Evolutionary conservation across 2,113 vertebrate genomes (phyloP).

Genomic region (Plotosus lineatus): DNA sequence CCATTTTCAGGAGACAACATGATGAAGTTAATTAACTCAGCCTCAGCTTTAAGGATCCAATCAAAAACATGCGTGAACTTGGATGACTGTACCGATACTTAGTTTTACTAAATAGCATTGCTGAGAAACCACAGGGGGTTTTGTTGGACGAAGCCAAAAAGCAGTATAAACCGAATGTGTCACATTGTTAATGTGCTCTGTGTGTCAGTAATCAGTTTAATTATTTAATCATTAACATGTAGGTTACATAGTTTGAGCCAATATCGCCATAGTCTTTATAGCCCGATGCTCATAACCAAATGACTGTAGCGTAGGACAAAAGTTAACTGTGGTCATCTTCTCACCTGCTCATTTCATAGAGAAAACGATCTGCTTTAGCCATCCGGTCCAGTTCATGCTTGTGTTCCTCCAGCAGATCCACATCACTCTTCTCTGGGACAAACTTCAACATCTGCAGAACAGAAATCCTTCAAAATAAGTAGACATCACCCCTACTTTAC

Average conservation of each 20-base stretch:
- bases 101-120: neutral
- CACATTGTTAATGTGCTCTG: neutral
- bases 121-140: neutral
- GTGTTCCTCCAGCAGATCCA: slow-evolving; percentile 94
- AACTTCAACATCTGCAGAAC: slow-evolving; percentile 91
- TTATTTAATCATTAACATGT: neutral
- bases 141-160: neutral
- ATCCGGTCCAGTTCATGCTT: slow-evolving; percentile 96
- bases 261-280: neutral
- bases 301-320: neutral
- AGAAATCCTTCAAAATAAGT: slow-evolving; percentile 12
- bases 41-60: neutral
- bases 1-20: neutral
- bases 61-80: neutral
- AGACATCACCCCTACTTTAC: neutral
- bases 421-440: slow-evolving; percentile 92
- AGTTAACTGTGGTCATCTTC: neutral
- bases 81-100: neutral
- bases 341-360: slow-evolving; percentile 99
- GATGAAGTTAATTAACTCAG: neutral
- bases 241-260: neutral
- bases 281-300: neutral
- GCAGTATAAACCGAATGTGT: neutral
- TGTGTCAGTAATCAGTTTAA: neutral
- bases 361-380: slow-evolving; percentile 96